Evolutionary conservation across 2,797 vertebrate genomes (phyloP).

Genomic region (Eremophila alpestris): DNA sequence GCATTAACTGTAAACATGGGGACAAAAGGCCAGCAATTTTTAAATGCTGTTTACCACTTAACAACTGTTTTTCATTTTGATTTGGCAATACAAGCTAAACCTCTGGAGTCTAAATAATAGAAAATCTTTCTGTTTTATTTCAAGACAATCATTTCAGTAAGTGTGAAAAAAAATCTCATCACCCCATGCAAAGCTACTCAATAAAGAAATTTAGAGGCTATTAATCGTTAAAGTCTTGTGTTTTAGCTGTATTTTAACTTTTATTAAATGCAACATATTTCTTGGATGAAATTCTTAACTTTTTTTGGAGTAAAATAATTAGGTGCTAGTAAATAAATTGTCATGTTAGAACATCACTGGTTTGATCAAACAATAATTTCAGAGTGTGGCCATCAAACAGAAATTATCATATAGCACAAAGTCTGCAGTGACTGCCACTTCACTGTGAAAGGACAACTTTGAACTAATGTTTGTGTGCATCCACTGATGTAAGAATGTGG

Average conservation of each 20-base stretch:
- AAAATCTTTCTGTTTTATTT: not conserved
- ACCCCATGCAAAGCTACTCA: not conserved
- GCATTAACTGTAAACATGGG: not conserved
- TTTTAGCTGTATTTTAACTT: not conserved
- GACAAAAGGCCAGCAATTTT: constrained; percentile 30
- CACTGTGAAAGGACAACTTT: not conserved
- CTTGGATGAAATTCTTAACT: not conserved
- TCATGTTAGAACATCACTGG: not conserved
- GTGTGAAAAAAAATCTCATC: not conserved
- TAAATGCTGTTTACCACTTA: constrained; percentile 23
- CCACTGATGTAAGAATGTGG: not conserved
- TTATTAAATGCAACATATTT: not conserved
- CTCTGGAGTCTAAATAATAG: not conserved
- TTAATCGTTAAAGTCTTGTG: not conserved
- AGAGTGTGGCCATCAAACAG: not conserved
- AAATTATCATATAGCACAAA: not conserved
- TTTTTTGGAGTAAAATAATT: not conserved
- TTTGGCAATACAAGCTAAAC: constrained; percentile 11
- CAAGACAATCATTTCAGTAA: not conserved
- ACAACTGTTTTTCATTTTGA: constrained; percentile 12
- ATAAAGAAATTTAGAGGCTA: not conserved
- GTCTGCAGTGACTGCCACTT: not conserved
- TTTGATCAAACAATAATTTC: not conserved
- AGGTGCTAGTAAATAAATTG: not conserved
- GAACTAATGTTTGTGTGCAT: not conserved